Conservation (phyloP, 2,888 invertebrate species). For the Acronicta leporina region DNA sequence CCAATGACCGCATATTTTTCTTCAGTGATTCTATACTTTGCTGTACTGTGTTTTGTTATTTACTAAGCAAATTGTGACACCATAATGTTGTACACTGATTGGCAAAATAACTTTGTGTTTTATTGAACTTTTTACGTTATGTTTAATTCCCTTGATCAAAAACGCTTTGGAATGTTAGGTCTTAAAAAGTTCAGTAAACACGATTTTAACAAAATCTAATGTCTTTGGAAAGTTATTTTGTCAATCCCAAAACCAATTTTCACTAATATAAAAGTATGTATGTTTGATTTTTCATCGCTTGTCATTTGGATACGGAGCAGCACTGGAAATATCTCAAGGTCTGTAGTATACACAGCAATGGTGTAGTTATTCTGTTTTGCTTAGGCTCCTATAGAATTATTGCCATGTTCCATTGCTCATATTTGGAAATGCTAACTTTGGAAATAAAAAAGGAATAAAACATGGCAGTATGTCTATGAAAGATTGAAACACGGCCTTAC, state of each 20-base stretch:
- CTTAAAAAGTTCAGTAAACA: neutral
- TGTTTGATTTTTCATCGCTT: slow-evolving; percentile 77
- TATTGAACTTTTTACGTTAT: too few species aligned
- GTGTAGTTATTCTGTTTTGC: slow-evolving; percentile 36
- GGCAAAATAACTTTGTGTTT: slow-evolving; percentile 23
- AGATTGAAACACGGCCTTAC: slow-evolving; percentile 39
- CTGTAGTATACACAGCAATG: slow-evolving; percentile 83
- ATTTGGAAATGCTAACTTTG: neutral
- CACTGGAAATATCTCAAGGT: slow-evolving; percentile 95
- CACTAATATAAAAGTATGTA: slow-evolving; percentile 53
- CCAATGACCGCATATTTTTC: slow-evolving; percentile 35
- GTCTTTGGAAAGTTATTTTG: slow-evolving; percentile 23
- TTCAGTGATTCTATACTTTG: slow-evolving; percentile 6
- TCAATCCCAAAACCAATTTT: slow-evolving; percentile 30
- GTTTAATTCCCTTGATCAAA: too few species aligned
- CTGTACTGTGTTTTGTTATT: slow-evolving; percentile 3
- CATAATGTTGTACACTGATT: slow-evolving; percentile 25
- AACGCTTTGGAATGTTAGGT: too few species aligned
- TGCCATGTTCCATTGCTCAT: slow-evolving; percentile 19
- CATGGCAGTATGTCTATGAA: slow-evolving; percentile 23
- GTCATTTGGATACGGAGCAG: slow-evolving; percentile 87
- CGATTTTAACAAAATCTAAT: too few species aligned
- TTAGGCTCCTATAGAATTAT: slow-evolving; percentile 33
- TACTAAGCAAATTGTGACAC: slow-evolving; percentile 56
- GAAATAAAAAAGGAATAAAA: slow-evolving; percentile 11